Evolutionary conservation across 2,888 invertebrate species (phyloP), one percentile per base, ranked within the genome.

Genomic region (Saturnia japonica): DNA sequence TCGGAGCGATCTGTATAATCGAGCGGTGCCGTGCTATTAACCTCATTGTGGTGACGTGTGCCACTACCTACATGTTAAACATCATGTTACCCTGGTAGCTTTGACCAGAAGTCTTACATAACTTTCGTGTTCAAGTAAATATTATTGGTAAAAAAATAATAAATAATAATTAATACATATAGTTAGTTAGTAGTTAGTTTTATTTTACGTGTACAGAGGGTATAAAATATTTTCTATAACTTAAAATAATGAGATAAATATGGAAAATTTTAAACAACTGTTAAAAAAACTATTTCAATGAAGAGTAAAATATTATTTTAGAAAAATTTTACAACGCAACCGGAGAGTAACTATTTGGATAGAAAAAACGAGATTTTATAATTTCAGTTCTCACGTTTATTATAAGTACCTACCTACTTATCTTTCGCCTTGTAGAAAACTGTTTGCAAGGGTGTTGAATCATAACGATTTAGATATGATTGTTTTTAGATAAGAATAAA

Each of bases 1-100:
- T 91, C 93, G 83, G 81, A 87, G 85, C 88, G 88, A 91, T 91
- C 90, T 84, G 88, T 88, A 86, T 91, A 90, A 91, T 89, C 90
- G 87, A 80, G 82, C 84, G 79, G 84, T 81, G 84, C 85, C 83
- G 84, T 85, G 89, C 86, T 88, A 89, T 91, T 91, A 91, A 91
- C 91, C 91, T 90, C 89, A 85, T 88, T 91, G 71, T 68, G 84
- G 84, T 82, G 80, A 82, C 84, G 83, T 88, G 64, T 64, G 64
- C 64, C 40, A 64, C 64, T 85, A 83, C 84, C 82, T 84, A 84
- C 85, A 85, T 85, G 86, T 84, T 87, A 80, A 85, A 87, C 86
- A 85, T 83, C 83, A 85, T 87, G 85, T 81, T 85, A 73, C 80
- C 83, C 86, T 84, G 82, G 84, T 85, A 82, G 80, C 77, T 82